Percentiles rank a stretch among this genome's conserved stretches.
Conservation (phyloP, 23 tunicate species). For the Ascidia mentula region DNA sequence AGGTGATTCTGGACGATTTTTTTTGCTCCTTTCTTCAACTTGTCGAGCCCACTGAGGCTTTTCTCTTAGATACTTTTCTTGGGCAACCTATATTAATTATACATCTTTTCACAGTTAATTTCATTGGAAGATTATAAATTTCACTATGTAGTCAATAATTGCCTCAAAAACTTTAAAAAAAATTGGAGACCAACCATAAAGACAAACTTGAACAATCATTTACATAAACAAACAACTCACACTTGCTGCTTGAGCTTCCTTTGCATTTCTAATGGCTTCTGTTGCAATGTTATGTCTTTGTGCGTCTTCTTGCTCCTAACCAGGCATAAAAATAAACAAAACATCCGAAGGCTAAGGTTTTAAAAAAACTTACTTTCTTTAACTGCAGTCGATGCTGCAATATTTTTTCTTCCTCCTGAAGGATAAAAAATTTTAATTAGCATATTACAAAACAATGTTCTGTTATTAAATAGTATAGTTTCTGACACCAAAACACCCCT, state of each 20-base stretch:
- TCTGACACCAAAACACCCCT: too few relatives aligned
- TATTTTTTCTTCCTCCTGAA: slow-evolving; percentile 5
- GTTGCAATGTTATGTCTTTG: neutral
- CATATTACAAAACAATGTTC: neutral
- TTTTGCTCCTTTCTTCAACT: slow-evolving; percentile 70
- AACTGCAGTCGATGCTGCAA: slow-evolving; percentile 2
- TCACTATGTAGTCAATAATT: too few relatives aligned
- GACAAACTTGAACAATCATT: neutral
- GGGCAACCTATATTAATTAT: too few relatives aligned
- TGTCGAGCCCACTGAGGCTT: slow-evolving; percentile 82
- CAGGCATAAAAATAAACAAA: neutral
- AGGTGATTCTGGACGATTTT: slow-evolving; percentile 82
- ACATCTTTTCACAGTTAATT: too few relatives aligned
- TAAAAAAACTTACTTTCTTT: neutral
- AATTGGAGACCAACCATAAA: neutral
- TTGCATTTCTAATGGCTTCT: neutral
- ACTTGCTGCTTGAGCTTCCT: slow-evolving; percentile 5
- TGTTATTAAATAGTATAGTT: too few relatives aligned
- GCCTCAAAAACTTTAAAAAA: too few relatives aligned
- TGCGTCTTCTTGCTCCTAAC: neutral
- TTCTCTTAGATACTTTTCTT: slow-evolving; percentile 38
- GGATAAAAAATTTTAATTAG: neutral
- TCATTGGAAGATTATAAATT: too few relatives aligned
- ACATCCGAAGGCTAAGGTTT: neutral
- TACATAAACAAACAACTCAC: neutral